phyloP scores from a whole-genome alignment of 2,113 vertebrate species.

The Vidua chalybeata region DNA sequence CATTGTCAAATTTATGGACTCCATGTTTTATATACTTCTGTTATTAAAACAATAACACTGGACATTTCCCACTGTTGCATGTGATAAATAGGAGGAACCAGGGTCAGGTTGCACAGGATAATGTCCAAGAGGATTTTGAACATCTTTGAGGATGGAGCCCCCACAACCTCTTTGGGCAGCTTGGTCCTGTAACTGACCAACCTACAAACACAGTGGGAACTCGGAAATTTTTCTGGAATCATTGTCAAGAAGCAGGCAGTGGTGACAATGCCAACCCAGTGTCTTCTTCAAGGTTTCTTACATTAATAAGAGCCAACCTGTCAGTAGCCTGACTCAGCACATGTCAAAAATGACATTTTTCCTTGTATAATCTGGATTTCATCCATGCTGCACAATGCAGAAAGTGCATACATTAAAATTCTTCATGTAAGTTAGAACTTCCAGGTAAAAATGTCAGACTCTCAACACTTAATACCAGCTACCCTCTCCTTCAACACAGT shows the following conservation, averaged over 20 bases:
- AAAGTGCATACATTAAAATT: neutral
- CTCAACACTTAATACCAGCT: neutral
- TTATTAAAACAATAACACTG: neutral
- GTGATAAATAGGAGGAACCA: neutral
- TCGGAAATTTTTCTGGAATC: neutral
- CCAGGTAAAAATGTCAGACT: neutral
- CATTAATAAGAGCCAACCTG: neutral
- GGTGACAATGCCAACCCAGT: neutral
- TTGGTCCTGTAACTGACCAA: neutral
- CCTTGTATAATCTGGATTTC: neutral
- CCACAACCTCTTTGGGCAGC: neutral
- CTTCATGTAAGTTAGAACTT: neutral
- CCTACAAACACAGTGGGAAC: neutral
- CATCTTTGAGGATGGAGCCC: neutral
- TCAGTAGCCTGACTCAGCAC: neutral
- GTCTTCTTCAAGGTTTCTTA: neutral
- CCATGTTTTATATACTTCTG: accelerated
- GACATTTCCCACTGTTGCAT: neutral
- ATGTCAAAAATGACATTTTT: neutral
- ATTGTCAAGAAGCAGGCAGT: neutral
- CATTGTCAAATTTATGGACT: too few relatives aligned
- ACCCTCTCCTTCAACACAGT: neutral
- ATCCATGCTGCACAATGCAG: neutral
- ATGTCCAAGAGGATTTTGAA: neutral
- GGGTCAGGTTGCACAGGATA: neutral